phyloP scores from a whole-genome alignment of 1,140 invertebrate genomes.

The Drosophila chauvacae region DNA sequence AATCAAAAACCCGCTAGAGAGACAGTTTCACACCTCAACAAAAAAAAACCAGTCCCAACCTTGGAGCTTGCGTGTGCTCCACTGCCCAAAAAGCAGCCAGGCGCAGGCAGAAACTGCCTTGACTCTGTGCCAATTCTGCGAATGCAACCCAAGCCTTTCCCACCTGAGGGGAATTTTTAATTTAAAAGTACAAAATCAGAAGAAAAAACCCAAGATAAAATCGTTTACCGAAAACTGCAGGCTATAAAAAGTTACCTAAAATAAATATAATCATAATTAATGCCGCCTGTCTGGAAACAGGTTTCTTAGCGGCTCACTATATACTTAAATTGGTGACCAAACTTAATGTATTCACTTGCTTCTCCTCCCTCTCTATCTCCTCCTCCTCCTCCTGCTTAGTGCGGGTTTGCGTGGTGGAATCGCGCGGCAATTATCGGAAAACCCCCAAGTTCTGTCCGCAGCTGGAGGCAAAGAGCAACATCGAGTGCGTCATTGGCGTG shows the following conservation, averaged over 20 bases:
- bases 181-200: background rate
- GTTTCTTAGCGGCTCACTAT: constrained; percentile 23
- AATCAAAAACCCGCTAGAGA: constrained; percentile 63
- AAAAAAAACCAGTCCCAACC: constrained; percentile 61
- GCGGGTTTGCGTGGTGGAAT: constrained; percentile 88
- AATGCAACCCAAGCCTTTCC: constrained; percentile 46
- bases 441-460: constrained; percentile 87
- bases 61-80: constrained; percentile 58
- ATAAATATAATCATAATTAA: constrained; percentile 45
- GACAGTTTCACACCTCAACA: constrained; percentile 18
- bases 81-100: constrained; percentile 46
- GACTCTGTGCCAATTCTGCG: constrained; percentile 48
- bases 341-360: constrained; percentile 8
- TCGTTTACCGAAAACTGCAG: constrained; percentile 50
- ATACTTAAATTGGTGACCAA: constrained; percentile 12
- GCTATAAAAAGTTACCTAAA: constrained; percentile 9
- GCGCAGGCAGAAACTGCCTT: constrained; percentile 11
- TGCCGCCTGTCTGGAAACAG: constrained; percentile 9
- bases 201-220: constrained; percentile 28
- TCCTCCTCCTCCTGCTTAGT: constrained; percentile 85
- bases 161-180: constrained; percentile 51
- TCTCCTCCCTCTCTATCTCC: constrained; percentile 43
- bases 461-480: constrained; percentile 86
- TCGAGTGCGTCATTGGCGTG: constrained; percentile 88
- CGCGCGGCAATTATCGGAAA: constrained; percentile 86